Percentiles rank a stretch among this genome's conserved stretches.
phyloP scores from a whole-genome alignment of 2,888 invertebrate genomes.

The Amphipoea oculea region DNA sequence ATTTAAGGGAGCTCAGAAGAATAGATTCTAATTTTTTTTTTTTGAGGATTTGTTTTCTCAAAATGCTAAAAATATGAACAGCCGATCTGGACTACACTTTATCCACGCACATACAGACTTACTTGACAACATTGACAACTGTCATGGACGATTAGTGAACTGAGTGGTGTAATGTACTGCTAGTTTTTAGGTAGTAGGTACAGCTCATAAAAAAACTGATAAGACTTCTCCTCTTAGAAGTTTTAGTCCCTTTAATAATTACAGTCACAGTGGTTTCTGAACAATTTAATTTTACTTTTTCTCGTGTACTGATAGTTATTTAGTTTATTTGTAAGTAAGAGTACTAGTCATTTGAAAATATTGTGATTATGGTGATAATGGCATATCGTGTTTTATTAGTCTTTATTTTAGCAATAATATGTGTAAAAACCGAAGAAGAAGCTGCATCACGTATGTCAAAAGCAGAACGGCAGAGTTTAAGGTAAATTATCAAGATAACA shows the following conservation, averaged over 20 bases:
- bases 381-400: slow-evolving; percentile 84
- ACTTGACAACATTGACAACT: slow-evolving; percentile 54
- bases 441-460: slow-evolving; percentile 89
- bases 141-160: slow-evolving; percentile 22
- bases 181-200: slow-evolving; percentile 30
- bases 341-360: slow-evolving; percentile 77
- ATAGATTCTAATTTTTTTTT: not conserved
- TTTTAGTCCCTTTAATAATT: slow-evolving; percentile 37
- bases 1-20: not conserved
- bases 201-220: slow-evolving; percentile 28
- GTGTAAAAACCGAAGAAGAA: slow-evolving; percentile 85
- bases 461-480: slow-evolving; percentile 91
- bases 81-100: slow-evolving; percentile 6
- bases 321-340: slow-evolving; percentile 56
- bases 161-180: not conserved
- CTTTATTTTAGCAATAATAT: slow-evolving; percentile 84
- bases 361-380: slow-evolving; percentile 82
- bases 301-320: slow-evolving; percentile 35
- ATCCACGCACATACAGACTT: slow-evolving; percentile 29
- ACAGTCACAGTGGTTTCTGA: slow-evolving; percentile 31
- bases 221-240: slow-evolving; percentile 48
- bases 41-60: not conserved
- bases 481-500: slow-evolving; percentile 83
- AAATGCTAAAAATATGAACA: slow-evolving; percentile 13
- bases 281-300: slow-evolving; percentile 39